Percentiles rank a stretch among this genome's conserved stretches.
Conservation (phyloP, 2,797 vertebrate genomes). For the Holocentrus rufus region DNA sequence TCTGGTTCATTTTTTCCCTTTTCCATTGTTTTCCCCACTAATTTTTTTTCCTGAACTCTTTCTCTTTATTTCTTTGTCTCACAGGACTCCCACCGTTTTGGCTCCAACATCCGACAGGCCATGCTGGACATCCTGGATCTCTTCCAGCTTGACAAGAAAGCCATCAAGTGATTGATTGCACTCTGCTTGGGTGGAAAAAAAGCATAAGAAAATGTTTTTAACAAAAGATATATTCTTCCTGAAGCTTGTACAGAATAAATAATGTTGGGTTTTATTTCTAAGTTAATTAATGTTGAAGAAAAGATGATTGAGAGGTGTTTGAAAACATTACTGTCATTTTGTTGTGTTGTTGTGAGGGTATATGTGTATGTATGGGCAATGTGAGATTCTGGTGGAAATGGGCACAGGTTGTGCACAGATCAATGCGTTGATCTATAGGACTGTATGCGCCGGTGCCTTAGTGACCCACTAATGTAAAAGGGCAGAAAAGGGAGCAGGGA, state of each 20-base stretch:
- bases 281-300: slow-evolving; percentile 68
- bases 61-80: not conserved
- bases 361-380: slow-evolving; percentile 40
- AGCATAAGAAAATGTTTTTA: slow-evolving; percentile 46
- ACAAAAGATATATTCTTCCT: slow-evolving; percentile 51
- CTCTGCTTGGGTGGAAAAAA: slow-evolving; percentile 9
- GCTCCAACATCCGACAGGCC: slow-evolving; percentile 85
- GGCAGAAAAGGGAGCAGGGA: slow-evolving; percentile 47
- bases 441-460: slow-evolving; percentile 83
- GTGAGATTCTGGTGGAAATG: slow-evolving; percentile 36
- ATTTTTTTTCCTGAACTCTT: not conserved
- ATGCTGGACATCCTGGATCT: slow-evolving; percentile 89
- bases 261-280: slow-evolving; percentile 70
- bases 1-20: not conserved
- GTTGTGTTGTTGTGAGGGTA: slow-evolving; percentile 43
- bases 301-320: slow-evolving; percentile 40
- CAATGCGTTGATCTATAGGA: slow-evolving; percentile 56
- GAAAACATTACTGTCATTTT: slow-evolving; percentile 45
- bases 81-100: slow-evolving; percentile 96
- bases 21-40: not conserved
- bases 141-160: slow-evolving; percentile 81
- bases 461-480: slow-evolving; percentile 62
- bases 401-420: slow-evolving; percentile 63
- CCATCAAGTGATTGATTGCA: slow-evolving; percentile 76
- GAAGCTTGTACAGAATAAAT: slow-evolving; percentile 76